Evolutionary conservation across 2,797 vertebrate species (phyloP).

Genomic region (Nyctalus aviator): DNA sequence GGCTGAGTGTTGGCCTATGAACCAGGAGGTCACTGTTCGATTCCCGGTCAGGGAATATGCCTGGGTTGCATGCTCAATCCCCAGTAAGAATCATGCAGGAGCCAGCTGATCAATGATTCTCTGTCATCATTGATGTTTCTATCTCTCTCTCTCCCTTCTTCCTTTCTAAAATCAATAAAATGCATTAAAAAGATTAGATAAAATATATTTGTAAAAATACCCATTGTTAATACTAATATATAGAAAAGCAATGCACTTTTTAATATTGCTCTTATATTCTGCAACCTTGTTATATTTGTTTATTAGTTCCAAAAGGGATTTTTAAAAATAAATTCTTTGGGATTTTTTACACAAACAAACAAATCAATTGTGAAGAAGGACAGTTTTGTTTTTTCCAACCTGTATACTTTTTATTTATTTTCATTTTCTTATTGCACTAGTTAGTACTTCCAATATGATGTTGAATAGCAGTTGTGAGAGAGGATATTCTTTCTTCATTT

Average conservation of each 20-base stretch:
- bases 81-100: no score
- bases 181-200: no score
- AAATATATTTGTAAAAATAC: no score
- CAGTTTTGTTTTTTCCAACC: background rate
- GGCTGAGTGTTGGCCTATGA: no score
- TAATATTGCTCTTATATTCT: background rate
- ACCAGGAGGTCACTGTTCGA: no score
- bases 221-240: background rate
- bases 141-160: no score
- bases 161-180: no score
- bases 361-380: background rate
- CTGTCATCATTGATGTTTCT: no score
- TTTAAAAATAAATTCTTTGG: background rate
- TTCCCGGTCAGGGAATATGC: no score
- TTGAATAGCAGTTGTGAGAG: background rate
- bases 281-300: background rate
- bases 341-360: background rate
- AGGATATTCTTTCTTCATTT: background rate
- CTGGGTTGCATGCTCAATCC: no score
- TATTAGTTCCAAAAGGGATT: background rate
- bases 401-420: background rate
- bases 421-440: background rate
- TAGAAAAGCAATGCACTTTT: background rate
- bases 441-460: background rate
- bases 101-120: no score